Evolutionary conservation across 2,797 vertebrate genomes (phyloP).

Genomic region (Sorex maritimensis): DNA sequence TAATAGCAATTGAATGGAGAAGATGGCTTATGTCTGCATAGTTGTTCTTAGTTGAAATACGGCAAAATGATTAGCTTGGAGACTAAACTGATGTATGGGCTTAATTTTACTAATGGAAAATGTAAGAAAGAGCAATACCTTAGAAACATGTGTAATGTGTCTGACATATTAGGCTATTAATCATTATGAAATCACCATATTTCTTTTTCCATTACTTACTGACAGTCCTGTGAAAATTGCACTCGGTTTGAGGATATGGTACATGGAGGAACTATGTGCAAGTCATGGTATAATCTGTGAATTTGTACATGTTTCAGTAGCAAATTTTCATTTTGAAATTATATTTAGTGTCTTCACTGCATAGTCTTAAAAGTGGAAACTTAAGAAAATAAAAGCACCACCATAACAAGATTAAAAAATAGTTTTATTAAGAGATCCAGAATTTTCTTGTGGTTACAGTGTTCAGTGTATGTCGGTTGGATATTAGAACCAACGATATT

Average conservation of each 20-base stretch:
- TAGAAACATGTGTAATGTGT: background rate
- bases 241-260: background rate
- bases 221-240: background rate
- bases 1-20: background rate
- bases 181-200: background rate
- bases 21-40: background rate
- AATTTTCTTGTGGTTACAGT: background rate
- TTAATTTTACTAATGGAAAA: slow-evolving; percentile 1
- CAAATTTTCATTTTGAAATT: background rate
- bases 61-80: background rate
- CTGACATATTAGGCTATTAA: background rate
- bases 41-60: background rate
- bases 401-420: background rate
- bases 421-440: background rate
- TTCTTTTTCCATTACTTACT: background rate
- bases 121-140: background rate
- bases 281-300: background rate
- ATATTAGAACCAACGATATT: background rate
- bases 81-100: background rate
- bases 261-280: background rate
- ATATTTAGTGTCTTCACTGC: background rate
- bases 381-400: background rate
- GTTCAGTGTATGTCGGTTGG: background rate
- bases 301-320: background rate
- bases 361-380: slow-evolving; percentile 10